Evolutionary conservation across 2,888 invertebrate species (phyloP).

Genomic region (Polyommatus iphigenia): DNA sequence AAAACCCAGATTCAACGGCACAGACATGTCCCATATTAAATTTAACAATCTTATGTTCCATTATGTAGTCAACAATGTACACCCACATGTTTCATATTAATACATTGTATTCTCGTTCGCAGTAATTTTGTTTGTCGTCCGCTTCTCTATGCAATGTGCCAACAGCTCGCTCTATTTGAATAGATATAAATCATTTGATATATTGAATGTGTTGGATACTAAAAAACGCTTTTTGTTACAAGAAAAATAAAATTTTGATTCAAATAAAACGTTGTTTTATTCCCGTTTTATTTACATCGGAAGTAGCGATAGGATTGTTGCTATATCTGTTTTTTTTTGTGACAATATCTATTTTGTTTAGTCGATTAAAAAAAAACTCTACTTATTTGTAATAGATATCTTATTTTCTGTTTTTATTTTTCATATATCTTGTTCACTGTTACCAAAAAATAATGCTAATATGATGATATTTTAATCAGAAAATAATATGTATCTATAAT

Average conservation of each 20-base stretch:
- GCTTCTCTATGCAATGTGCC: slow-evolving; percentile 56
- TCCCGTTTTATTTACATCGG: slow-evolving; percentile 11
- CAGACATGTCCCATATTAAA: slow-evolving; percentile 25
- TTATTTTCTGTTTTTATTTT: background rate
- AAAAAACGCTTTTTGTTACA: slow-evolving; percentile 29
- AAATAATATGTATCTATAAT: background rate
- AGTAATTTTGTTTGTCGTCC: slow-evolving; percentile 57
- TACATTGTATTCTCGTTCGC: slow-evolving; percentile 53
- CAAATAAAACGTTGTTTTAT: slow-evolving; percentile 2
- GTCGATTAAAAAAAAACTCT: background rate
- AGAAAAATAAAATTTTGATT: slow-evolving; percentile 18
- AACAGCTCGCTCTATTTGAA: slow-evolving; percentile 59
- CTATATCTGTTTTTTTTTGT: background rate
- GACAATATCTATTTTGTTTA: background rate
- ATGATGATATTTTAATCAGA: background rate
- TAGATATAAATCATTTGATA: slow-evolving; percentile 35
- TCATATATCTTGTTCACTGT: background rate
- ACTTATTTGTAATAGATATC: background rate
- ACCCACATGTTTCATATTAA: slow-evolving; percentile 50
- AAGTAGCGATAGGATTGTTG: slow-evolving; percentile 14
- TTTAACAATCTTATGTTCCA: slow-evolving; percentile 26
- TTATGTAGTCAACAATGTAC: slow-evolving; percentile 40
- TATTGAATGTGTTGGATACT: slow-evolving; percentile 32
- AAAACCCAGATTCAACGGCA: slow-evolving; percentile 20
- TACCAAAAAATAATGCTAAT: background rate